Evolutionary conservation across 2,888 invertebrate genomes (phyloP), one percentile per base, ranked within the genome.

Genomic region (Cenopis cana): DNA sequence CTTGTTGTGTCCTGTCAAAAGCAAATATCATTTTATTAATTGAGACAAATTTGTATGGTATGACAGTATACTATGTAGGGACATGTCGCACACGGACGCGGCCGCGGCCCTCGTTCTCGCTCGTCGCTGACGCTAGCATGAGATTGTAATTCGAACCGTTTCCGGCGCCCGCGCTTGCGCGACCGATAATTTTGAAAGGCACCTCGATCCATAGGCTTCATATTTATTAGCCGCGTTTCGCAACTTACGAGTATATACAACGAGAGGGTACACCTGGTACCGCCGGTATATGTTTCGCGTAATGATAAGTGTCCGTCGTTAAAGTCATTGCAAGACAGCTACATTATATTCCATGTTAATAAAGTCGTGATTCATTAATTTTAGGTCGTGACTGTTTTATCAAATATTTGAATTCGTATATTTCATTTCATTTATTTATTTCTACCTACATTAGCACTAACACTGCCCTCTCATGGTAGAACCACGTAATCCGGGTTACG

Each of bases 131-230:
- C 38, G 29, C 17, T 18, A 68, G 76, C 78, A 74, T 77, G 77
- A 76, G 81, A 81, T 79, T 77, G 80, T 77, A 78, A 85, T 84
- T 74, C 76, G 74, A 77, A 78, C 77, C 72, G 79, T 82, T 85
- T 84, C 85, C 84, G 84, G 83, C 76, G 76, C 73, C 75, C 68
- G 59, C 59, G 69, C 8, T 49, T 24, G 59, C 38, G 18, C 55
- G 14, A 24, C 2, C 36, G 62, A 52, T 62, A 14, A 6, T 38
- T 64, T 59, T 60, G 65, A 70, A 54, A 65, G 64, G 50, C 54
- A 62, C 49, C 50, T 59, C 41, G 20, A 5, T 20, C 52, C 24
- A 24, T 24, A 52, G 36, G 52, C 36, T 18, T 62, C 36, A 62
- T 52, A 62, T 62, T 62, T 62, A 52, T 52, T 62, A 62, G 36